These are phyloP conservation scores for Diadophis punctatus DNA, from an alignment of 2,113 vertebrate genomes.

Conservation along the genomic window DNA sequence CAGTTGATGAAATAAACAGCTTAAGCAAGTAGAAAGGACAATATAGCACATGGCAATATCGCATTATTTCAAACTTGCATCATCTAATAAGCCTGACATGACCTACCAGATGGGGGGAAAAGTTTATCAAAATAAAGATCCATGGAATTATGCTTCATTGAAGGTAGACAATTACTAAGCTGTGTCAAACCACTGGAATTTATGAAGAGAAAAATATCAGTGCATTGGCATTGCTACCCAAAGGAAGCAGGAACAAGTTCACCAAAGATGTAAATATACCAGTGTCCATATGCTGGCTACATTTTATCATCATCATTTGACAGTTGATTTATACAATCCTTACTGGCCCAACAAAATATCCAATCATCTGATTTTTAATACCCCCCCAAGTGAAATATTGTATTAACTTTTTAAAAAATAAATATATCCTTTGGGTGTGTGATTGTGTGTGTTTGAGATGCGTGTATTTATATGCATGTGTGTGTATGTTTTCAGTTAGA, in stretches of 20 bases:
- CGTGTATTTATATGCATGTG: not conserved
- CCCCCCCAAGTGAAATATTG: slow-evolving; percentile 18
- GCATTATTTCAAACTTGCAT: not conserved
- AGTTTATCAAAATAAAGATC: not conserved
- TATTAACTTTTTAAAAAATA: slow-evolving; percentile 60
- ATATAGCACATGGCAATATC: not conserved
- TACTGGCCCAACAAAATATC: not conserved
- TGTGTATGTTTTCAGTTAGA: slow-evolving; percentile 77
- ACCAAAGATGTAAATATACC: not conserved
- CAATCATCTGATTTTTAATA: slow-evolving; percentile 38
- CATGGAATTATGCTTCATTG: not conserved
- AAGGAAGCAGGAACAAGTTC: not conserved
- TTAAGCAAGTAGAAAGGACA: not conserved
- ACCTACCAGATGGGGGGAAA: not conserved
- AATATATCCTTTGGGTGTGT: slow-evolving; percentile 65
- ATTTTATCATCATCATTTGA: not conserved
- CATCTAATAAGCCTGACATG: not conserved
- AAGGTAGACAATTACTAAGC: not conserved
- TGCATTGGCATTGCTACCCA: not conserved
- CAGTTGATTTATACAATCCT: not conserved
- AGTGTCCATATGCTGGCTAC: not conserved
- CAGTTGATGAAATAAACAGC: not conserved
- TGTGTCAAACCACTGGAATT: not conserved
- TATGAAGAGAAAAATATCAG: not conserved
- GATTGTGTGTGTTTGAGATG: slow-evolving; percentile 35